phyloP scores from a whole-genome alignment of 1,140 invertebrate genomes.

The Dendrolimus kikuchii region DNA sequence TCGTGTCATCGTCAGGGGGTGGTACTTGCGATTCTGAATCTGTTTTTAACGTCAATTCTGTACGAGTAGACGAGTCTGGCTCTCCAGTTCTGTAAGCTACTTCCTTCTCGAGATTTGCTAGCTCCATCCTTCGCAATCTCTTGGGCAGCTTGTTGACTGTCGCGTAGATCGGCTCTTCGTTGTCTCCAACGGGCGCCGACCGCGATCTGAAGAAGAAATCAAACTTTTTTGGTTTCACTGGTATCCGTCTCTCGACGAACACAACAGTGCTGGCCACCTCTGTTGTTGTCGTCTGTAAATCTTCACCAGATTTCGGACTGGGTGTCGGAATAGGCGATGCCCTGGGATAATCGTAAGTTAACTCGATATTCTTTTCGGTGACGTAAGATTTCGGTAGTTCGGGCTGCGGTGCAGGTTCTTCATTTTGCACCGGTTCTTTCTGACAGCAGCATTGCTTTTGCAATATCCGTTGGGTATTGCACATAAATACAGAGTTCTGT shows the following conservation, averaged over 20 bases:
- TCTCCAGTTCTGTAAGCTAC: slow-evolving; percentile 59
- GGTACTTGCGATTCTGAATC: slow-evolving; percentile 54
- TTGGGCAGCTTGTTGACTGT: slow-evolving; percentile 70
- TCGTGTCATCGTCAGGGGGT: slow-evolving; percentile 57
- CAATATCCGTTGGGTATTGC: slow-evolving; percentile 60
- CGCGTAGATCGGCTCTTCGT: slow-evolving; percentile 68
- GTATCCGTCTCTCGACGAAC: slow-evolving; percentile 65
- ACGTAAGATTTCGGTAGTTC: slow-evolving; percentile 53
- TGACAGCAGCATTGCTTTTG: slow-evolving; percentile 61
- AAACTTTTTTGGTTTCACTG: slow-evolving; percentile 57
- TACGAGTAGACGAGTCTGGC: slow-evolving; percentile 48
- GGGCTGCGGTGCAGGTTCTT: slow-evolving; percentile 22
- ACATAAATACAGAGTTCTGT: slow-evolving; percentile 67
- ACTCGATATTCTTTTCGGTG: slow-evolving; percentile 69
- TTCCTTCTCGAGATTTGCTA: slow-evolving; percentile 68
- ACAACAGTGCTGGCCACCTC: slow-evolving; percentile 69
- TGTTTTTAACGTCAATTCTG: slow-evolving; percentile 53
- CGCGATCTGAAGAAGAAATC: slow-evolving; percentile 66
- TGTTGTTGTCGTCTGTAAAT: slow-evolving; percentile 57
- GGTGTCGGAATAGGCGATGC: slow-evolving; percentile 44
- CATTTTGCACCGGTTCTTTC: slow-evolving; percentile 30
- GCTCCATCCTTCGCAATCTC: slow-evolving; percentile 59
- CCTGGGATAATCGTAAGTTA: slow-evolving; percentile 68
- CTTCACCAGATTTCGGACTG: slow-evolving; percentile 42
- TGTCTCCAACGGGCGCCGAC: slow-evolving; percentile 63